Conservation (phyloP, 2,797 vertebrate species). For the Periparus ater region DNA sequence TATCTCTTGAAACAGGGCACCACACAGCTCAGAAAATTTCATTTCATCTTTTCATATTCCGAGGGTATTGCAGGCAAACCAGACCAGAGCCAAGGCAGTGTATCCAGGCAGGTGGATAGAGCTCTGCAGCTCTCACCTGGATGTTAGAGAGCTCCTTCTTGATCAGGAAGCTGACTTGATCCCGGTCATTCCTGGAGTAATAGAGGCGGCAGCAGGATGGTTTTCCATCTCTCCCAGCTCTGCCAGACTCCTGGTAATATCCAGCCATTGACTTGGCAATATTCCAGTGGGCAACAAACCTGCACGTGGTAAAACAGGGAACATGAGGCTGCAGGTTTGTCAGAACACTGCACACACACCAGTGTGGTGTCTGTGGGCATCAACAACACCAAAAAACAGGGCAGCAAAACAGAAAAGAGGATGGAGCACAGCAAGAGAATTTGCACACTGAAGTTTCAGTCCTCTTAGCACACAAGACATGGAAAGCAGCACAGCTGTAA, state of each 20-base stretch:
- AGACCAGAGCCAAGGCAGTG: background rate
- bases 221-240: slow-evolving; percentile 92
- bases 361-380: background rate
- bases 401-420: background rate
- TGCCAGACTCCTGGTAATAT: slow-evolving; percentile 97
- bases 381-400: background rate
- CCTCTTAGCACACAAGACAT: background rate
- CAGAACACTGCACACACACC: background rate
- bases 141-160: slow-evolving; percentile 85
- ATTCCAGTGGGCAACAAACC: slow-evolving; percentile 98
- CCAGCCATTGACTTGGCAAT: slow-evolving; percentile 96
- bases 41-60: background rate
- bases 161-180: slow-evolving; percentile 92
- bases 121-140: slow-evolving; percentile 77
- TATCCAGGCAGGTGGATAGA: background rate
- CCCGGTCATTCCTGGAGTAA: slow-evolving; percentile 88
- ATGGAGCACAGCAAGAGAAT: background rate
- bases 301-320: slow-evolving; percentile 48
- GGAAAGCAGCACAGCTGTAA: background rate
- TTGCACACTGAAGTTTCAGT: background rate
- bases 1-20: background rate
- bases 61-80: background rate
- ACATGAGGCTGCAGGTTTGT: background rate
- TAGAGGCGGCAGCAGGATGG: slow-evolving; percentile 90
- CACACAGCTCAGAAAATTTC: background rate